Percentiles rank a stretch among this genome's conserved stretches.
phyloP scores from a whole-genome alignment of 2,797 vertebrate species.

The Picus viridis region DNA sequence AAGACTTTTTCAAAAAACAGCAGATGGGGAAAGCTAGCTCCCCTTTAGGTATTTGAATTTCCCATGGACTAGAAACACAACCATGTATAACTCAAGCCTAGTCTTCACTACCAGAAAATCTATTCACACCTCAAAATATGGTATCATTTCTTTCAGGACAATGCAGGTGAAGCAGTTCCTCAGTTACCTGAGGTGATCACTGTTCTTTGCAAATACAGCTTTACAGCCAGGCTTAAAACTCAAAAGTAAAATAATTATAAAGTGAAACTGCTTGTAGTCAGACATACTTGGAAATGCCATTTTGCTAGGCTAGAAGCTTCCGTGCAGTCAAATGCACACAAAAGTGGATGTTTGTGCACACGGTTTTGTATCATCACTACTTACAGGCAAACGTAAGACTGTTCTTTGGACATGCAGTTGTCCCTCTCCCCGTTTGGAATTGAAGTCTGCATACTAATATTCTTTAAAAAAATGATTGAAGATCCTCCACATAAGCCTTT shows the following conservation, averaged over 20 bases:
- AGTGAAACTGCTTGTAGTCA: background rate
- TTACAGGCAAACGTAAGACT: background rate
- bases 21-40: background rate
- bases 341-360: background rate
- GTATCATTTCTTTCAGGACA: background rate
- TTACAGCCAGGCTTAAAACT: background rate
- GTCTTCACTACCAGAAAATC: background rate
- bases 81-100: background rate
- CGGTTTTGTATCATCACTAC: background rate
- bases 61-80: background rate
- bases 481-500: background rate
- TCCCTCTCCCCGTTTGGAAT: background rate
- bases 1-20: accelerated
- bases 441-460: background rate
- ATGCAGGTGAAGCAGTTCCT: background rate
- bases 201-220: background rate
- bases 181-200: background rate
- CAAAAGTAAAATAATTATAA: background rate
- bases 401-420: background rate
- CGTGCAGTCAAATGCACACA: background rate
- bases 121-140: background rate
- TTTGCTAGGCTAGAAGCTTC: background rate
- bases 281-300: background rate
- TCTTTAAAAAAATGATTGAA: background rate
- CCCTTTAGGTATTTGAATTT: background rate